Conservation (phyloP, 1,140 invertebrate species). For the Argopecten irradians region DNA sequence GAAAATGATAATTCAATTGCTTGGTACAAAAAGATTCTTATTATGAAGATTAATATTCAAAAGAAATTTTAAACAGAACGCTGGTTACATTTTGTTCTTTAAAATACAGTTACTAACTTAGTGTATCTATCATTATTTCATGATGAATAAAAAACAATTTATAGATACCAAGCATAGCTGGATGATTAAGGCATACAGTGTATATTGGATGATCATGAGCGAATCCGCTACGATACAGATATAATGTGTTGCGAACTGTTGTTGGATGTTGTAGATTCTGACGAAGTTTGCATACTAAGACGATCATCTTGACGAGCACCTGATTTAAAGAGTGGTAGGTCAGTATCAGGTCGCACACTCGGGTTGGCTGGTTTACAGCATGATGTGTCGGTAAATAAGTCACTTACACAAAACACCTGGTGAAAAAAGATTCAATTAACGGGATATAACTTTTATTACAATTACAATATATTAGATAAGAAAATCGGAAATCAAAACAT, state of each 20-base stretch:
- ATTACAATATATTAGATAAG: too few relatives aligned
- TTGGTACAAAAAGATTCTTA: too few relatives aligned
- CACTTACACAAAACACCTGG: not conserved
- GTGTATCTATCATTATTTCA: too few relatives aligned
- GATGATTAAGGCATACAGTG: not conserved
- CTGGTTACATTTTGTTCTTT: too few relatives aligned
- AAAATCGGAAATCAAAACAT: too few relatives aligned
- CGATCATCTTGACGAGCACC: not conserved
- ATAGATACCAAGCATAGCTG: not conserved
- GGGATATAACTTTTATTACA: not conserved
- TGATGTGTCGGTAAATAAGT: not conserved
- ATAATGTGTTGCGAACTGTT: not conserved
- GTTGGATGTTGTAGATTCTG: not conserved
- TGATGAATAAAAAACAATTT: too few relatives aligned
- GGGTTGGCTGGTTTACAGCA: not conserved
- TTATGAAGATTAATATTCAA: too few relatives aligned
- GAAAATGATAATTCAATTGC: too few relatives aligned
- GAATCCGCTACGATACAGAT: not conserved
- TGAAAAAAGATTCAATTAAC: not conserved
- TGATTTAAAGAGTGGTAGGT: not conserved
- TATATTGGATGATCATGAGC: not conserved
- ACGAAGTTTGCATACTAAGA: not conserved
- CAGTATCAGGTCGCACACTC: not conserved
- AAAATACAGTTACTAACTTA: too few relatives aligned
- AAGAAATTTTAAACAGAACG: too few relatives aligned